Evolutionary conservation across 2,888 invertebrate species (phyloP).

Genomic region (Cantharis nigra): DNA sequence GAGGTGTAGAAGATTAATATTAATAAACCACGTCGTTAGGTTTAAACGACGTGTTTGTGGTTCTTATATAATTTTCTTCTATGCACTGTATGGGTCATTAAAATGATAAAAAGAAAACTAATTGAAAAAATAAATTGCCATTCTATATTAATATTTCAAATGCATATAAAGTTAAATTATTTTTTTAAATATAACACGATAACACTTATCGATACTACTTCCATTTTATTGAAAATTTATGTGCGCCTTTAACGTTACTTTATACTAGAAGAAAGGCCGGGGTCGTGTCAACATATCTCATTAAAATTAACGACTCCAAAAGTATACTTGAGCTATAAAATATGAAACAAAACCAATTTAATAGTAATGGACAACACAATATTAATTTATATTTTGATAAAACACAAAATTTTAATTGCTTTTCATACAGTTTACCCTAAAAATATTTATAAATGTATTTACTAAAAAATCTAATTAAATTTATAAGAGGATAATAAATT

Average conservation of each 20-base stretch:
- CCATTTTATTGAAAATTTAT: neutral
- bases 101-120: neutral
- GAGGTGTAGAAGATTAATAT: neutral
- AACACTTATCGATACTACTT: neutral
- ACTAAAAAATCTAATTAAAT: neutral
- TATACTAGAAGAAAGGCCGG: slow-evolving; percentile 3
- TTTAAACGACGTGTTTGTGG: neutral
- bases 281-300: slow-evolving; percentile 12
- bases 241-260: neutral
- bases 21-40: neutral
- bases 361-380: neutral
- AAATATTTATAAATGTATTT: neutral
- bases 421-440: neutral
- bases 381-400: neutral
- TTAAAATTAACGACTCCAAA: slow-evolving; percentile 21
- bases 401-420: neutral
- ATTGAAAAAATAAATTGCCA: neutral
- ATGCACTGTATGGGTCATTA: neutral
- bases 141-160: neutral
- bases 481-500: neutral
- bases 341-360: slow-evolving; percentile 8
- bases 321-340: slow-evolving; percentile 19
- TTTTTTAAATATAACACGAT: neutral
- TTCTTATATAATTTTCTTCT: neutral
- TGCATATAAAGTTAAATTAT: neutral